These are phyloP conservation scores for Drosophila mayaguana DNA, from an alignment of 2,888 invertebrate genomes.

Conservation along the genomic window DNA sequence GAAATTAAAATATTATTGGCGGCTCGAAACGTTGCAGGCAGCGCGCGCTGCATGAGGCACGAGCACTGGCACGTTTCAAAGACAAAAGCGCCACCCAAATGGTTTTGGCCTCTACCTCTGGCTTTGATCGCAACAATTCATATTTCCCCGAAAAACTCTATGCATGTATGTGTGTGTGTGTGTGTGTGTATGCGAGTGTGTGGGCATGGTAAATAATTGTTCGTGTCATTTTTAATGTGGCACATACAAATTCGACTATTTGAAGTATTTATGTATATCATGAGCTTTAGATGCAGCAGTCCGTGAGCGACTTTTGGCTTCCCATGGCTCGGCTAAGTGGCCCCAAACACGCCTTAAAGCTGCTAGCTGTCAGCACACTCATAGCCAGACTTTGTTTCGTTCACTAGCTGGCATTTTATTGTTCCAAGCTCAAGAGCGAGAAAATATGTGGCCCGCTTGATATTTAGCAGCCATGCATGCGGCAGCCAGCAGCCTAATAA, in stretches of 20 bases:
- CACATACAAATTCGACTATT: conserved; percentile 46
- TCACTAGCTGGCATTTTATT: conserved; percentile 61
- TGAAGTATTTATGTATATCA: conserved; percentile 36
- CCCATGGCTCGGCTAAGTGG: conserved; percentile 57
- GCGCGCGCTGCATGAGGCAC: conserved; percentile 71
- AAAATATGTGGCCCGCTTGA: conserved; percentile 50
- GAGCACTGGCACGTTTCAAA: conserved; percentile 68
- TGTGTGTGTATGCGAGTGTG: conserved; percentile 27
- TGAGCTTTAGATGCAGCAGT: conserved; percentile 39
- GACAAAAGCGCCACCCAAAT: conserved; percentile 75
- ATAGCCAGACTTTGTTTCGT: conserved; percentile 20
- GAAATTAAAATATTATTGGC: conserved; percentile 72
- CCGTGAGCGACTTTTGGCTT: conserved; percentile 57
- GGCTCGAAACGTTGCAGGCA: conserved; percentile 60
- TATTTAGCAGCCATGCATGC: conserved; percentile 42
- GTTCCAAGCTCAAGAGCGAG: conserved; percentile 30
- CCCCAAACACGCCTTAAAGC: conserved; percentile 61
- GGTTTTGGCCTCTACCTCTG: conserved; percentile 49
- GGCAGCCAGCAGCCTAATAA: conserved; percentile 62
- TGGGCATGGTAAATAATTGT: conserved; percentile 57
- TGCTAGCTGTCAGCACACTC: conserved; percentile 41
- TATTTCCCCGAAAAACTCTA: conserved; percentile 36
- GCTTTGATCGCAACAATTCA: conserved; percentile 47
- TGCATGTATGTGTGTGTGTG: conserved; percentile 12
- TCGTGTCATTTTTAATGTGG: conserved; percentile 69